Evolutionary conservation across 2,797 vertebrate species (phyloP), one percentile per base, ranked within the genome.

Genomic region (Dryobates pubescens): DNA sequence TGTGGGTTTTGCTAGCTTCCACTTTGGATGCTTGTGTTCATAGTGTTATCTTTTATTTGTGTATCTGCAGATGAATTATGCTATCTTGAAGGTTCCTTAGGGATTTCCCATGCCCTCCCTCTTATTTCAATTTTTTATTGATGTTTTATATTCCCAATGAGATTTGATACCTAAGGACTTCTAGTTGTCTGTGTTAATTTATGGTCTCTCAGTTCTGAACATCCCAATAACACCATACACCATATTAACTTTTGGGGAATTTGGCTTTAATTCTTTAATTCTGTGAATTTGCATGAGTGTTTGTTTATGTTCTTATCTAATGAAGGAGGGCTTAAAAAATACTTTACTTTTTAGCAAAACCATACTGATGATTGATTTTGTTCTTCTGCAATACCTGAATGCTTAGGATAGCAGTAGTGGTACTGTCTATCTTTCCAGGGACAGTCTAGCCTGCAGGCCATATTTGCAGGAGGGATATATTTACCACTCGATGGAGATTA

Each of bases 71-170:
- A 69, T 54, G 74, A 88, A 95, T 92, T 79, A 56, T 17, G 9
- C 29, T 41, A 18, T 59, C 17, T 64, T 34, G 13, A 71, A 77
- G 2, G 17, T 67, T 94, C 17, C 70, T 45, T 22, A 29, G 61
- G 68, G 91, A 81, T 75, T 84, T 94, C 80, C 29, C 5, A 9
- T 84, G 61, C 30, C 45, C 23, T 74, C 30, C 61, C 24, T 16
- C 71, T 79, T 53, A 83, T 92, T 38, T 83, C 62, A 51, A 14
- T 38, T 80, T 84, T 76, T 76, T 65, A 57, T 14, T 89, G n/a
- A 51, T 90, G 18, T 82, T 94, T 90, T 93, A 59, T 94, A 61
- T 80, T 89, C 64, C 57, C 32, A 45, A 5, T 59, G 80, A 59
- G 61, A 65, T 94, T 86, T 92, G 45, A 84, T 47, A 54, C 14